A percentile compares a stretch with the other conserved stretches of the same genome.
Evolutionary conservation across 2,888 invertebrate genomes (phyloP).

Genomic region (Drosophila tanythrix): DNA sequence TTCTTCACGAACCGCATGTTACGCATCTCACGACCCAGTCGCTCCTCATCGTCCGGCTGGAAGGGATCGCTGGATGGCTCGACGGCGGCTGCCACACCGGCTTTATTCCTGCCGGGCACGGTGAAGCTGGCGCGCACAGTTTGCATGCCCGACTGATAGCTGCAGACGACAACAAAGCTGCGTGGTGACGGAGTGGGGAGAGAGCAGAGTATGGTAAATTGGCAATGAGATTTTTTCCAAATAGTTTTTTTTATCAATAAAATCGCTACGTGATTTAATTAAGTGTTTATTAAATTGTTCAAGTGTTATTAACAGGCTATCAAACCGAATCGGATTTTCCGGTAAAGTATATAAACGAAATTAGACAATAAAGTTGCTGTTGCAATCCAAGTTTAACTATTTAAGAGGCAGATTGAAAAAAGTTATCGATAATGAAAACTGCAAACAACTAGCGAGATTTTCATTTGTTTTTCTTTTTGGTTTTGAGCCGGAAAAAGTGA

Average conservation of each 20-base stretch:
- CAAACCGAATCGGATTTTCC: not conserved
- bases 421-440: not conserved
- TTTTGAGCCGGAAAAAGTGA: not conserved
- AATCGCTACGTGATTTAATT: no score
- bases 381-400: not conserved
- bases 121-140: constrained; percentile 92
- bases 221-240: not conserved
- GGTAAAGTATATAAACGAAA: not conserved
- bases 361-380: not conserved
- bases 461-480: not conserved
- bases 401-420: not conserved
- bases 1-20: constrained; percentile 84
- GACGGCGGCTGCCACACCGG: constrained; percentile 83
- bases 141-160: constrained; percentile 92
- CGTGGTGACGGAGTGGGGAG: not conserved
- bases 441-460: not conserved
- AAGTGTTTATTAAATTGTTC: not conserved
- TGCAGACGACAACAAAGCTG: constrained; percentile 92
- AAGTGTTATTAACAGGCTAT: no score
- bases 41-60: constrained; percentile 77
- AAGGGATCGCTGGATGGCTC: constrained; percentile 75
- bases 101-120: constrained; percentile 87
- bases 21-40: constrained; percentile 81
- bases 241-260: no score
- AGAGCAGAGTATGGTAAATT: not conserved